Evolutionary conservation across 2,113 vertebrate genomes (phyloP).

Genomic region (Heteronetta atricapilla): DNA sequence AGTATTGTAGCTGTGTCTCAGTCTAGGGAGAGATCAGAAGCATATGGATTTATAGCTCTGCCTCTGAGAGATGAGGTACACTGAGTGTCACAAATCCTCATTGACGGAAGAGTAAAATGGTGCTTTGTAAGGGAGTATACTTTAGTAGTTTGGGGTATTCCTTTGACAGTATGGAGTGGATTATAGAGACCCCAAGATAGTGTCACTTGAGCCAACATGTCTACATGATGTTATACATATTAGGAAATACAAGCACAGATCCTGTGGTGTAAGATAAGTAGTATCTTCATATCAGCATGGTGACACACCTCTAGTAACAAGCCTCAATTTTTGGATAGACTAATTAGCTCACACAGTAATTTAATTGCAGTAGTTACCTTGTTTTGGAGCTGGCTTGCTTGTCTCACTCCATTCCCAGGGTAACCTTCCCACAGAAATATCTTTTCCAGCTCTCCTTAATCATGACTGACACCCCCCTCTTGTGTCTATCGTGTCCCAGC

Average conservation of each 20-base stretch:
- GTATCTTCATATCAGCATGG: background rate
- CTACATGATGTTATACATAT: background rate
- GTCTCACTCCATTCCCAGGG: background rate
- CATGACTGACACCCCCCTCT: background rate
- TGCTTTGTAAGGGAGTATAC: background rate
- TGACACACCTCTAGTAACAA: conserved; percentile 30
- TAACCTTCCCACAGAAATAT: background rate
- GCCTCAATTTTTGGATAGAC: background rate
- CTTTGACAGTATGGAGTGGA: background rate
- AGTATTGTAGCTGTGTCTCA: background rate
- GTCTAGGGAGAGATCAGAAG: background rate
- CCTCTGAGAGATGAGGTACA: background rate
- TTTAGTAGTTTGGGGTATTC: background rate
- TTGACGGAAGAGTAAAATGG: background rate
- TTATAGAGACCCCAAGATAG: background rate
- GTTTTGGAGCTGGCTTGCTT: background rate
- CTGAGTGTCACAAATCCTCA: background rate
- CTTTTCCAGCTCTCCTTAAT: background rate
- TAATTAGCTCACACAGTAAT: background rate
- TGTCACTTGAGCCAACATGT: background rate
- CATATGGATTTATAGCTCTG: background rate
- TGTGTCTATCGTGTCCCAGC: background rate
- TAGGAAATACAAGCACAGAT: background rate
- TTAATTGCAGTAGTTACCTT: background rate
- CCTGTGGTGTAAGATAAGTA: background rate